A percentile compares a stretch with the other conserved stretches of the same genome.
phyloP scores from a whole-genome alignment of 1,140 invertebrate genomes.

The Cherax destructor region DNA sequence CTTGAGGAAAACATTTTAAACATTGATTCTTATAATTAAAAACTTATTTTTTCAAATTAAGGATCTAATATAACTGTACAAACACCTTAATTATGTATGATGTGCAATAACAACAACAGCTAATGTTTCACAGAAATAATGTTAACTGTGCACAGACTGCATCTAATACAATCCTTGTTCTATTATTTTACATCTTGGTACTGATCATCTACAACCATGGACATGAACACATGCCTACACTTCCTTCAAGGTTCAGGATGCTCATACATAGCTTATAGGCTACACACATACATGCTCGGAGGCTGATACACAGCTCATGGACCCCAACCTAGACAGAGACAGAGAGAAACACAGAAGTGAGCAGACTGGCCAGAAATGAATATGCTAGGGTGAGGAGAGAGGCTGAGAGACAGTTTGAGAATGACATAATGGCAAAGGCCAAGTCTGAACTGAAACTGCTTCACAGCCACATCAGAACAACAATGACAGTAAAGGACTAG shows the following conservation, averaged over 20 bases:
- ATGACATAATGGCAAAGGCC: too few species aligned
- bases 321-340: too few species aligned
- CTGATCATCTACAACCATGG: constrained; percentile 20
- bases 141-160: constrained; percentile 32
- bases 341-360: too few species aligned
- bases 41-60: background rate
- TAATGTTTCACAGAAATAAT: constrained; percentile 26
- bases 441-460: too few species aligned
- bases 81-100: background rate
- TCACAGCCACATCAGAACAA: too few species aligned
- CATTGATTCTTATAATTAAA: background rate
- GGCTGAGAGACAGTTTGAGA: too few species aligned
- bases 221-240: constrained; percentile 20
- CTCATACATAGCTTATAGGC: background rate
- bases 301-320: too few species aligned
- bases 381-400: too few species aligned
- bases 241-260: constrained; percentile 17
- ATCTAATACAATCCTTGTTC: constrained; percentile 38
- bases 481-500: too few species aligned
- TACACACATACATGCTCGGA: background rate
- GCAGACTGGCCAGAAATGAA: too few species aligned
- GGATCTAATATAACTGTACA: constrained; percentile 1
- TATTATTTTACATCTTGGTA: constrained; percentile 11
- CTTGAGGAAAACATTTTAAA: background rate
- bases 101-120: constrained; percentile 13